Conservation (phyloP, 37 sponge, comb jelly and placozoan genomes). For the Dysidea cf. avara region DNA sequence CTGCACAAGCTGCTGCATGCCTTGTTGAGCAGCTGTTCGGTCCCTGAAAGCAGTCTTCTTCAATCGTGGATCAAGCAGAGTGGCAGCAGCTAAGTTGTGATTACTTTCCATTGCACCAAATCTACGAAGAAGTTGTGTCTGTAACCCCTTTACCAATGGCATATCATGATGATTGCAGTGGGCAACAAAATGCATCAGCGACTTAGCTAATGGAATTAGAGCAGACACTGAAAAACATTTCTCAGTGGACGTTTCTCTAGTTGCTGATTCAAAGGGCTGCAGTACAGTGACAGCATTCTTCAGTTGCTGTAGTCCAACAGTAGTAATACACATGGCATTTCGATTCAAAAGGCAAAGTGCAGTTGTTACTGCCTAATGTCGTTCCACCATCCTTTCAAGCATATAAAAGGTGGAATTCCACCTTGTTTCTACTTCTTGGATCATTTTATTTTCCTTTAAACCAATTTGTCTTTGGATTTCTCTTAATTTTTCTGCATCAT, state of each 20-base stretch:
- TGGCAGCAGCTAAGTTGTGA: too few relatives aligned
- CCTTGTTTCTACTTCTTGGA: background rate
- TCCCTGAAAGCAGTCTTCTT: too few relatives aligned
- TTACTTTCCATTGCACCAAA: too few relatives aligned
- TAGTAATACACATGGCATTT: background rate
- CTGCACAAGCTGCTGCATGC: too few relatives aligned
- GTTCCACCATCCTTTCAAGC: background rate
- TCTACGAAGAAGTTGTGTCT: too few relatives aligned
- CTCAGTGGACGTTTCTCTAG: constrained; percentile 9
- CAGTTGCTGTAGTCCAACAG: background rate
- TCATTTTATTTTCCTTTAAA: background rate
- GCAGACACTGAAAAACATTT: background rate
- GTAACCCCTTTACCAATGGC: too few relatives aligned
- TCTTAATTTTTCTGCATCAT: background rate
- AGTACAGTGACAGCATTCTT: background rate
- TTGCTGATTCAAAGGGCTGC: constrained; percentile 1
- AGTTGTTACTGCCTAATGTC: constrained; percentile 1
- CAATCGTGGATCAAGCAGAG: too few relatives aligned
- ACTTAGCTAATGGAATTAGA: background rate
- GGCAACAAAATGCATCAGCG: too few relatives aligned
- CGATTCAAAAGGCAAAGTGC: background rate
- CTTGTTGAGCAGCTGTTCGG: too few relatives aligned
- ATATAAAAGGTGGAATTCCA: constrained; percentile 5
- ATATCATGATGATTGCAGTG: too few relatives aligned
- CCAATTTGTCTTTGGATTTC: background rate